Evolutionary conservation across 2,797 vertebrate genomes (phyloP).

Genomic region (Tragopan temminckii): DNA sequence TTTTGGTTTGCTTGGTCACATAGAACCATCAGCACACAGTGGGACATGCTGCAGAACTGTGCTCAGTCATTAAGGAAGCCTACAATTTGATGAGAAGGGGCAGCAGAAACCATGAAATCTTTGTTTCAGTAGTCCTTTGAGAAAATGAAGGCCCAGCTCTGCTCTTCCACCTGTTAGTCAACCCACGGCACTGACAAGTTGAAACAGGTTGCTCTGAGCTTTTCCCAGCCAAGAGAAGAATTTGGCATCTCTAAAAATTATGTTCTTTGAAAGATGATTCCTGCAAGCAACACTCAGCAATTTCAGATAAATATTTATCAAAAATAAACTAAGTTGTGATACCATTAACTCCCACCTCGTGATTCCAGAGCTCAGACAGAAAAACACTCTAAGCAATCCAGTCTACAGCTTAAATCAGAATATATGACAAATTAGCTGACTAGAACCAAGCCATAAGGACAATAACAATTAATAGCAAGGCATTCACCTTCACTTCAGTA

Average conservation of each 20-base stretch:
- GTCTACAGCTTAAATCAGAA: background rate
- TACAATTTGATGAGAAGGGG: background rate
- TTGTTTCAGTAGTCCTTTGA: background rate
- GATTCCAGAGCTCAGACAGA: background rate
- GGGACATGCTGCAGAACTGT: background rate
- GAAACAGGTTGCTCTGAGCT: background rate
- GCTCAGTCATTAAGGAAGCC: background rate
- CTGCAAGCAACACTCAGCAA: background rate
- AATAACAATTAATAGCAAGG: background rate
- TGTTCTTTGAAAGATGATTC: background rate
- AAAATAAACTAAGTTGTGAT: conserved; percentile 6
- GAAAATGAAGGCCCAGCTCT: background rate
- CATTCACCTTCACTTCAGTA: background rate
- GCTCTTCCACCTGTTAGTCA: background rate
- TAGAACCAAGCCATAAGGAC: conserved; percentile 7
- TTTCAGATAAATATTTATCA: conserved; percentile 46
- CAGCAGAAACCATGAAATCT: background rate
- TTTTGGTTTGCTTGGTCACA: background rate
- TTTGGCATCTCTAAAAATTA: background rate
- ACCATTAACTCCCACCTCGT: conserved; percentile 13
- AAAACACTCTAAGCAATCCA: background rate
- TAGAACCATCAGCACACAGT: background rate
- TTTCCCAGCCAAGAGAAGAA: background rate
- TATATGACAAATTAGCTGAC: background rate
- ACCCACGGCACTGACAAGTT: background rate